Conservation (phyloP, 2,888 invertebrate species). For the Herminia tarsipennalis region DNA sequence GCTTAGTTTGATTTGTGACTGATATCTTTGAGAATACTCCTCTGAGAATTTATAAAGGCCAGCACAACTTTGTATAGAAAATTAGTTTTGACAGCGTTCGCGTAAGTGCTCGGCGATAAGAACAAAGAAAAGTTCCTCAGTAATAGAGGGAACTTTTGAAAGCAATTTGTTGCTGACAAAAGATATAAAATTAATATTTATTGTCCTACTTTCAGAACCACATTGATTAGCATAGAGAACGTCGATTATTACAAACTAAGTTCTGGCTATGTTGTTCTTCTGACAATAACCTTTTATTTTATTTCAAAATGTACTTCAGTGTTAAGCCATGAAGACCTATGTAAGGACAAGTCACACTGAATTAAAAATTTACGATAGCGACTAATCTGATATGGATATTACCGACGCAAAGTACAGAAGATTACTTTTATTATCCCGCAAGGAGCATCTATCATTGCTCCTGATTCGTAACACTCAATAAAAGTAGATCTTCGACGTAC, state of each 20-base stretch:
- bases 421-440: constrained; percentile 1
- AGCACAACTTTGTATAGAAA: constrained; percentile 36
- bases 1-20: constrained; percentile 59
- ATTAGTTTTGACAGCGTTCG: constrained; percentile 42
- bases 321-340: too few species aligned
- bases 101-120: constrained; percentile 20
- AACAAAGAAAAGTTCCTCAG: constrained; percentile 24
- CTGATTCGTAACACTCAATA: constrained; percentile 27
- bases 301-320: too few species aligned
- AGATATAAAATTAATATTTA: too few species aligned
- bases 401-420: not conserved
- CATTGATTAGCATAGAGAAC: too few species aligned
- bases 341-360: too few species aligned
- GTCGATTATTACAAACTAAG: too few species aligned
- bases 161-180: constrained; percentile 17
- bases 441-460: not conserved
- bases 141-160: constrained; percentile 24
- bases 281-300: too few species aligned
- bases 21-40: constrained; percentile 49
- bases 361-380: too few species aligned
- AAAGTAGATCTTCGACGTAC: constrained; percentile 25
- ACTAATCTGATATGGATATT: too few species aligned
- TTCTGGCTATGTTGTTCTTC: too few species aligned
- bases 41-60: constrained; percentile 30
- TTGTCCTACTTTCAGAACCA: too few species aligned